Base-by-base conservation (phyloP, 2,113 vertebrate genomes). In the Petromus typicus region DNA sequence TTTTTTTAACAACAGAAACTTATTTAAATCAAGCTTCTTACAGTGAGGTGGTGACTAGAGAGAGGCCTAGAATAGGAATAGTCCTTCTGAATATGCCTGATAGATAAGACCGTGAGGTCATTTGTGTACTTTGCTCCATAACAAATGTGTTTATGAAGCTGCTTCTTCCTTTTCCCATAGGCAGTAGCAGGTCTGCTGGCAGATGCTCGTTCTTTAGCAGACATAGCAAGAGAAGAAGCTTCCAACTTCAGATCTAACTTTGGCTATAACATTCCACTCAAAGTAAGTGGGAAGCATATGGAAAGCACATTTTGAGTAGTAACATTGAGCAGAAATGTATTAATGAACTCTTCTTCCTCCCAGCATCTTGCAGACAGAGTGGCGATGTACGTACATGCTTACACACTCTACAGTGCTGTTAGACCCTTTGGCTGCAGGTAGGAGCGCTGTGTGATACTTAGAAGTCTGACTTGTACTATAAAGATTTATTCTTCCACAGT, bases 401-500 rank as follows among this genome's bases (percentile, higher is more conserved):
- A 99, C 97, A 99, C 99, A 0, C 98, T 99, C 45, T 99, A 99
- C 99, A 99, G 99, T 51, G 99, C 99, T 16, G 99, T 99, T 64
- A 98, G 99, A 94, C 99, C 99, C 37, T 99, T 99, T 37, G 99
- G 99, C n/a, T 99, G 99, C 99, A 99, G 99, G 99, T 99, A 95
- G 93, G 98, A 67, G 37, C 59, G 76, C 95, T 96, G 95, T 82
- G 17, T 88, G 27, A 63, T 73, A 64, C 9, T 91, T 11, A 25
- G 2, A 57, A 78, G 14, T 73, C 16, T 43, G 20, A 86, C 86
- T 14, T 89, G 12, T 85, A 66, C 67, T 94, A 5, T 69, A 90
- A 22, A 30, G 91, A 59, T 4, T 40, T 86, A 16, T 63, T 14
- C 92, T 90, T 83, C 27, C 20, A 66, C 34, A 85, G 45, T 13